These are phyloP conservation scores for Empidonax traillii DNA, from an alignment of 2,113 vertebrate species.

Conservation along the genomic window DNA sequence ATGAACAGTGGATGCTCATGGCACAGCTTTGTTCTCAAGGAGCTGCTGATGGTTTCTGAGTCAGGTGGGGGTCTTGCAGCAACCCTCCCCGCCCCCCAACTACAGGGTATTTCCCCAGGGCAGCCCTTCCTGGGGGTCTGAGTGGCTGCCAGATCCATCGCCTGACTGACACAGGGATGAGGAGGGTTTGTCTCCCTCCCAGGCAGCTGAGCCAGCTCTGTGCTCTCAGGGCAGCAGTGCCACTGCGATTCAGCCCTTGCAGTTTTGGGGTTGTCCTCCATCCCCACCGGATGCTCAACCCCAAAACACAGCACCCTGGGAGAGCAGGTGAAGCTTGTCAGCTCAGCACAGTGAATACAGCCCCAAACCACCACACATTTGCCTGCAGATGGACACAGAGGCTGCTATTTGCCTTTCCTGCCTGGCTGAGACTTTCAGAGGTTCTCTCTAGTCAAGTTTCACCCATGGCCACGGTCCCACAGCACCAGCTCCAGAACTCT, in stretches of 20 bases:
- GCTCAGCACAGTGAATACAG: too few species aligned
- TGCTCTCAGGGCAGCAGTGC: background rate
- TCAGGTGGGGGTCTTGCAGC: background rate
- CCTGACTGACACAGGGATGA: background rate
- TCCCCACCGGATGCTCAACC: background rate
- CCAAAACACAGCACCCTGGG: rapidly evolving
- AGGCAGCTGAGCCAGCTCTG: background rate
- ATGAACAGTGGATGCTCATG: background rate
- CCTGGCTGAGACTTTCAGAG: background rate
- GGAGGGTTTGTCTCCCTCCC: background rate
- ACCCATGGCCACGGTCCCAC: rapidly evolving
- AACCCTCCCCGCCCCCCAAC: background rate
- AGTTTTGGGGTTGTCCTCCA: background rate
- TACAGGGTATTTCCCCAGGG: background rate
- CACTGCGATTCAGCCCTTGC: background rate
- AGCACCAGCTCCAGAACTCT: background rate
- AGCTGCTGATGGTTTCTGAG: background rate
- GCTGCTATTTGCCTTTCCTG: background rate
- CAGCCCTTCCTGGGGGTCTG: background rate
- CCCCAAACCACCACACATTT: background rate
- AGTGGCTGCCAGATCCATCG: background rate
- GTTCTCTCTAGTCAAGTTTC: too few species aligned
- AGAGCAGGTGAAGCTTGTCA: background rate
- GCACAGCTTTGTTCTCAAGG: background rate
- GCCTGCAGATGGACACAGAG: background rate